phyloP scores from a whole-genome alignment of 2,888 invertebrate genomes.

The Oscheius sp. region DNA sequence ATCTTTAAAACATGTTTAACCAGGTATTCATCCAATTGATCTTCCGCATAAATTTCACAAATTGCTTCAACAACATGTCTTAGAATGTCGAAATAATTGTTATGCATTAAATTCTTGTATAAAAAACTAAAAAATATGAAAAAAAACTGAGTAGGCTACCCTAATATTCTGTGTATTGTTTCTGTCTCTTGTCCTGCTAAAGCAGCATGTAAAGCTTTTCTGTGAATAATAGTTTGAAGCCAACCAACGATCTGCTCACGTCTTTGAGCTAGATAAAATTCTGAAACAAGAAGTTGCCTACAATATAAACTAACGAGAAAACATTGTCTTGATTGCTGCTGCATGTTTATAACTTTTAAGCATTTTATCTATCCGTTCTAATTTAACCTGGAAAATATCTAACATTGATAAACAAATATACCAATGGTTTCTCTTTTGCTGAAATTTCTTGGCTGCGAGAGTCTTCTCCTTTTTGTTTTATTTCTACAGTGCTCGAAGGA shows the following conservation, averaged over 20 bases:
- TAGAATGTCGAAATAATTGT: conserved; percentile 59
- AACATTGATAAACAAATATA: background rate
- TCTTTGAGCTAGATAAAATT: background rate
- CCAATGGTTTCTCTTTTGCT: background rate
- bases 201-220: conserved; percentile 5
- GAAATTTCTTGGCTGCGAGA: too few relatives aligned
- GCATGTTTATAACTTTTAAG: conserved; percentile 84
- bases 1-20: conserved; percentile 33
- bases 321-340: conserved; percentile 81
- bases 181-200: conserved; percentile 25
- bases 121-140: conserved; percentile 79
- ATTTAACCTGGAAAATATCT: conserved; percentile 31
- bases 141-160: conserved; percentile 78
- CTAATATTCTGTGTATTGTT: conserved; percentile 84
- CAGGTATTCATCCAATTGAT: conserved; percentile 34
- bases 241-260: conserved; percentile 19
- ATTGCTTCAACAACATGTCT: conserved; percentile 51
- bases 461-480: conserved; percentile 30
- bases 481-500: conserved; percentile 38
- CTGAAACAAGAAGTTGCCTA: conserved; percentile 1
- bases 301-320: conserved; percentile 70
- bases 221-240: conserved; percentile 19
- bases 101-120: conserved; percentile 67
- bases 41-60: conserved; percentile 52
- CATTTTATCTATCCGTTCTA: conserved; percentile 77